Percentiles rank a stretch among this genome's conserved stretches.
These are phyloP conservation scores for Penelope pileata DNA, from an alignment of 2,113 vertebrate genomes.

Conservation along the genomic window DNA sequence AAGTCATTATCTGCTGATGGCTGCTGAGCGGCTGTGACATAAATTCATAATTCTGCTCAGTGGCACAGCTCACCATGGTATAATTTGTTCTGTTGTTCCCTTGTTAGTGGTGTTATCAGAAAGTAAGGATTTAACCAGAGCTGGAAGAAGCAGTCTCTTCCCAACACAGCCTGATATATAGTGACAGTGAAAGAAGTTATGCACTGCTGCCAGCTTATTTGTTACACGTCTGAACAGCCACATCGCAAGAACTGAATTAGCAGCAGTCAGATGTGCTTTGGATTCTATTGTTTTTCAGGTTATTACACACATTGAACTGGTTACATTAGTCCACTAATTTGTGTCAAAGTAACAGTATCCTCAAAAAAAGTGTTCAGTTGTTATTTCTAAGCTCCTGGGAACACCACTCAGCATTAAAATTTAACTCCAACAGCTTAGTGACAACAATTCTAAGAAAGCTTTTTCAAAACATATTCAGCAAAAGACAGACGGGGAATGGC, in stretches of 20 bases:
- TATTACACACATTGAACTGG: neutral
- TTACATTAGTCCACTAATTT: neutral
- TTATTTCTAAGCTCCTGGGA: neutral
- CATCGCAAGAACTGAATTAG: neutral
- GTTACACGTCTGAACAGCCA: neutral
- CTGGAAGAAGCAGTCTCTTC: neutral
- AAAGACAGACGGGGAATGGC: neutral
- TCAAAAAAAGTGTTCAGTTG: neutral
- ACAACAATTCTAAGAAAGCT: neutral
- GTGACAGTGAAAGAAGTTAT: neutral
- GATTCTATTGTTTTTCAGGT: neutral
- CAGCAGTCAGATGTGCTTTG: neutral
- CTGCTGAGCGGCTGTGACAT: neutral
- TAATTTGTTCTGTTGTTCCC: neutral
- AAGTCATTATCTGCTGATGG: neutral
- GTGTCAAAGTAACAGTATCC: neutral
- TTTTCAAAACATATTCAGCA: neutral
- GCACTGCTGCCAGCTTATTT: neutral
- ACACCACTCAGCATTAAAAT: neutral
- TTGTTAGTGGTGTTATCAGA: neutral
- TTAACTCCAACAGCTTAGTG: neutral
- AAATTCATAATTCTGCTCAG: neutral
- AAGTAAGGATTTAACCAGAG: neutral
- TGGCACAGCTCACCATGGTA: neutral
- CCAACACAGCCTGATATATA: neutral